Conservation (phyloP, 2,113 vertebrate species). For the Corythaeola cristata region DNA sequence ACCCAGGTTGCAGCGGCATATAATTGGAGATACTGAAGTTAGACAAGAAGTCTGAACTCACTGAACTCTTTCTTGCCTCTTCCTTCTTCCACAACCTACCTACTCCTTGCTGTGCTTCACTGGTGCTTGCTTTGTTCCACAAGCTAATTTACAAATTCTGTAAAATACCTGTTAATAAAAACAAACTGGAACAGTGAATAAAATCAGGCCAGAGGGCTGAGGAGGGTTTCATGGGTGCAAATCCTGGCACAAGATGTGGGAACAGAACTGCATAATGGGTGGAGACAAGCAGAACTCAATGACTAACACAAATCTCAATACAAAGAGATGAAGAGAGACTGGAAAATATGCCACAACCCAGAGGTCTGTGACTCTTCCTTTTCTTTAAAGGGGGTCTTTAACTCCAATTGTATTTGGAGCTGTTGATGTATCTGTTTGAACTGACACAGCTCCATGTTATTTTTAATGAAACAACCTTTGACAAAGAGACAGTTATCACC, state of each 20-base stretch:
- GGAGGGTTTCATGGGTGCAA: background rate
- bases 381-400: background rate
- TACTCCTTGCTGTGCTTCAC: background rate
- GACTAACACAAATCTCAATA: background rate
- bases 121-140: background rate
- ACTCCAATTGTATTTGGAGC: background rate
- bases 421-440: background rate
- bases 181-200: background rate
- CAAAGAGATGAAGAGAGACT: background rate
- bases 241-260: background rate
- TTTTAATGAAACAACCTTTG: background rate
- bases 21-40: background rate
- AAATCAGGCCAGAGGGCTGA: background rate
- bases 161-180: background rate
- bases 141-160: background rate
- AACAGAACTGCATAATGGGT: background rate
- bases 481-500: background rate
- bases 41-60: background rate
- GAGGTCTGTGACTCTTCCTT: background rate
- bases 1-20: background rate
- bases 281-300: background rate
- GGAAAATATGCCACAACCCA: background rate
- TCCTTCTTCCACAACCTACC: background rate
- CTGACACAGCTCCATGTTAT: background rate
- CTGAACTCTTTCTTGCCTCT: background rate